phyloP scores from a whole-genome alignment of 2,113 vertebrate species.

The Gracilinanus agilis region DNA sequence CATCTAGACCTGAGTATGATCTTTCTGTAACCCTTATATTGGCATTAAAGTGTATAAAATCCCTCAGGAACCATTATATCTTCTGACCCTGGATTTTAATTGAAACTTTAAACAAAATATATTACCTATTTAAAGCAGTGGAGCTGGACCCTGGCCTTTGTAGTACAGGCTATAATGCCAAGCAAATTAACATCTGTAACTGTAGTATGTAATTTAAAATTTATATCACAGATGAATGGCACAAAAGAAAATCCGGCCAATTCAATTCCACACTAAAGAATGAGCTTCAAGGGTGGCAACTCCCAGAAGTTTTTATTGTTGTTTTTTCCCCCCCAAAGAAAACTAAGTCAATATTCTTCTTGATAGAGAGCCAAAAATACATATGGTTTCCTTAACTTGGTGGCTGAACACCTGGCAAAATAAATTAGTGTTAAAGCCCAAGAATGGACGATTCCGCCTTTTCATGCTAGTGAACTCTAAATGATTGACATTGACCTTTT shows the following conservation, averaged over 20 bases:
- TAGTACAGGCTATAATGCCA: slow-evolving; percentile 77
- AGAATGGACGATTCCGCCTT: slow-evolving; percentile 73
- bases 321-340: slow-evolving; percentile 41
- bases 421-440: slow-evolving; percentile 66
- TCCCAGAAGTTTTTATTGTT: slow-evolving; percentile 57
- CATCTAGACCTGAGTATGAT: slow-evolving; percentile 82
- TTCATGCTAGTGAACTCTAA: slow-evolving; percentile 47
- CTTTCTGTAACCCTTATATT: slow-evolving; percentile 81
- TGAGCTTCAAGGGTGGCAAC: slow-evolving; percentile 64
- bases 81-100: slow-evolving; percentile 85
- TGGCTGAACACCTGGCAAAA: slow-evolving; percentile 79
- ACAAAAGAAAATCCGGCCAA: slow-evolving; percentile 72
- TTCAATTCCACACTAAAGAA: slow-evolving; percentile 67
- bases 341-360: slow-evolving; percentile 58
- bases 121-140: slow-evolving; percentile 85
- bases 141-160: slow-evolving; percentile 81
- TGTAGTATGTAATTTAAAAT: slow-evolving; percentile 73
- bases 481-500: slow-evolving; percentile 55
- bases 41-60: slow-evolving; percentile 82
- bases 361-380: slow-evolving; percentile 74
- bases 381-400: slow-evolving; percentile 76
- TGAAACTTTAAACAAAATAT: slow-evolving; percentile 89
- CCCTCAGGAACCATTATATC: slow-evolving; percentile 83
- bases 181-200: slow-evolving; percentile 83
- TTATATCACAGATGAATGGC: slow-evolving; percentile 74